Percentiles rank a stretch among this genome's conserved stretches.
phyloP scores from a whole-genome alignment of 2,113 vertebrate genomes.

The Fregetta grallaria region DNA sequence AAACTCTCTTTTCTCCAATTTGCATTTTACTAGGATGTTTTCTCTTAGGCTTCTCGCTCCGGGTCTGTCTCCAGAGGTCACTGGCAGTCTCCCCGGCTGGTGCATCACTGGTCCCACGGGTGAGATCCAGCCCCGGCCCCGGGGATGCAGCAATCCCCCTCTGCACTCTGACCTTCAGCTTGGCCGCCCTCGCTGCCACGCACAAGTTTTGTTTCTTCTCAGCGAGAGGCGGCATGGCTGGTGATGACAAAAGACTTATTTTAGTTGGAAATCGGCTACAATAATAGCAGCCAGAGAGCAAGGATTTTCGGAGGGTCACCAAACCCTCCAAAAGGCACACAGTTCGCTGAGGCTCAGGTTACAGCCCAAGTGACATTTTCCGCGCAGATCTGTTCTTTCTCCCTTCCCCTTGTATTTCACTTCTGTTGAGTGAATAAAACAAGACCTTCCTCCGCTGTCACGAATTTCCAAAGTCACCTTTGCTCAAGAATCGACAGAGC shows the following conservation, averaged over 20 bases:
- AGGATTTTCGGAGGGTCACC: constrained; percentile 41
- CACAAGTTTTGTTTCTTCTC: constrained; percentile 61
- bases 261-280: constrained; percentile 57
- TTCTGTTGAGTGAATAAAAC: constrained; percentile 52
- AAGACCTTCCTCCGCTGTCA: constrained; percentile 35
- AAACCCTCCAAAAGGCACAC: not conserved
- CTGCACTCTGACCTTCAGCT: constrained; percentile 61
- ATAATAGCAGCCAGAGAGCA: constrained; percentile 44
- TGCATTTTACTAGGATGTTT: constrained; percentile 17
- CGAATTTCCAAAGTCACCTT: constrained; percentile 43
- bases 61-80: constrained; percentile 16
- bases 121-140: constrained; percentile 33
- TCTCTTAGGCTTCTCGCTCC: not conserved
- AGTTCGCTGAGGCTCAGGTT: constrained; percentile 1
- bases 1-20: not conserved
- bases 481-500: not conserved
- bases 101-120: constrained; percentile 6
- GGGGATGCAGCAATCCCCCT: constrained; percentile 28
- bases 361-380: constrained; percentile 13
- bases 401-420: constrained; percentile 24
- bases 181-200: constrained; percentile 4
- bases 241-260: constrained; percentile 63
- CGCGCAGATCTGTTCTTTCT: constrained; percentile 10
- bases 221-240: not conserved
- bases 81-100: not conserved